These are phyloP conservation scores for Diaperis boleti DNA, from an alignment of 2,888 invertebrate species.

Conservation along the genomic window DNA sequence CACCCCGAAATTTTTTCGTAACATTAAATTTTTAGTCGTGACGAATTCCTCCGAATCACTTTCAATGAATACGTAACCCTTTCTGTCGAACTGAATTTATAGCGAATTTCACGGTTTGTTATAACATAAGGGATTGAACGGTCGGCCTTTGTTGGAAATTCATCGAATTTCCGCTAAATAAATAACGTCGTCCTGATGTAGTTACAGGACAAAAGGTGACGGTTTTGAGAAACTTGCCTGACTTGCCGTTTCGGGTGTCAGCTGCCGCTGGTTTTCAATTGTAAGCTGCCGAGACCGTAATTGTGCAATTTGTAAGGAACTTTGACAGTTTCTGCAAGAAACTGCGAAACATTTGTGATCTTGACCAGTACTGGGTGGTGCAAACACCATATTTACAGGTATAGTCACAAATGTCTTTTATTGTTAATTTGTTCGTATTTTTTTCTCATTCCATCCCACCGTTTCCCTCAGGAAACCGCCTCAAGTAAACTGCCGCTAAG, in stretches of 20 bases:
- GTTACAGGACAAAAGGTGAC: neutral
- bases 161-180: conserved; percentile 37
- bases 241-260: conserved; percentile 9
- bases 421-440: too few species aligned
- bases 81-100: conserved; percentile 38
- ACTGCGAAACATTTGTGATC: too few species aligned
- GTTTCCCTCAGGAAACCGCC: conserved; percentile 2
- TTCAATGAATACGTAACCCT: conserved; percentile 27
- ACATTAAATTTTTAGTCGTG: conserved; percentile 40
- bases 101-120: conserved; percentile 38
- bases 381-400: too few species aligned
- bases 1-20: conserved; percentile 28
- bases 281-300: neutral
- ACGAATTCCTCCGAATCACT: conserved; percentile 32
- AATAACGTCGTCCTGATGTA: conserved; percentile 15
- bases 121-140: conserved; percentile 14
- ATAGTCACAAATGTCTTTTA: too few species aligned
- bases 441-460: neutral
- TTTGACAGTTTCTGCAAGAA: neutral
- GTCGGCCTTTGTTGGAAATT: conserved; percentile 33
- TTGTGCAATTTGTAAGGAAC: neutral
- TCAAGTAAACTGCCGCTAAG: conserved; percentile 16
- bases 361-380: too few species aligned
- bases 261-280: conserved; percentile 2
- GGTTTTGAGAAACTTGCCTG: conserved; percentile 3